Percentiles rank a stretch among this genome's conserved stretches.
These are phyloP conservation scores for Apocrypta bakeri DNA, from an alignment of 1,140 invertebrate genomes.

Conservation along the genomic window DNA sequence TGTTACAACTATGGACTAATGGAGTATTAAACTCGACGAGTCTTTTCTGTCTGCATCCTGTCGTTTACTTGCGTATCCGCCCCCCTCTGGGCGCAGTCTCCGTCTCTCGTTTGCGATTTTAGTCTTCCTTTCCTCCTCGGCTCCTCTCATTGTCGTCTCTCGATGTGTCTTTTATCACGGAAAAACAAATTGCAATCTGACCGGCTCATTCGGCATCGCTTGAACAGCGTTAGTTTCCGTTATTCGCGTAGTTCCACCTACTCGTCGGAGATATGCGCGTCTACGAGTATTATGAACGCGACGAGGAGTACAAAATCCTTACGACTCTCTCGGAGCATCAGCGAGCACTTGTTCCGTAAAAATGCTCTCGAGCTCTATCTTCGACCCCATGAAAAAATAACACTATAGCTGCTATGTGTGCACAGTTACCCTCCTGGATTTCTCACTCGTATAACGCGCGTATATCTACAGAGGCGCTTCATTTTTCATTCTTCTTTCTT, in stretches of 20 bases:
- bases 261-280: too few species aligned
- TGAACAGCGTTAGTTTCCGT: too few species aligned
- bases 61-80: conserved; percentile 34
- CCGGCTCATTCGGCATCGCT: too few species aligned
- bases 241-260: too few species aligned
- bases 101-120: conserved; percentile 10
- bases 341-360: not conserved
- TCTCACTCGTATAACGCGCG: not conserved
- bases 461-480: not conserved
- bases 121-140: too few species aligned
- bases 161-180: too few species aligned
- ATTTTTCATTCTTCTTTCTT: not conserved
- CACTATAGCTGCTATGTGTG: conserved; percentile 56
- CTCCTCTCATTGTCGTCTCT: conserved; percentile 23
- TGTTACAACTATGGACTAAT: not conserved
- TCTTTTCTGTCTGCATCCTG: conserved; percentile 38
- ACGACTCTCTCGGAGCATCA: too few species aligned
- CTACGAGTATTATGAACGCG: too few species aligned
- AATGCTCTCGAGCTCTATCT: not conserved
- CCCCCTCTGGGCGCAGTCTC: conserved; percentile 5
- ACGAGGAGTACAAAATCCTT: too few species aligned
- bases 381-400: conserved; percentile 58
- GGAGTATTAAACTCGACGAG: conserved; percentile 19
- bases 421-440: conserved; percentile 51
- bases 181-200: too few species aligned